These are phyloP conservation scores for Ctena decussata DNA, from an alignment of 2,888 invertebrate genomes.

Conservation along the genomic window DNA sequence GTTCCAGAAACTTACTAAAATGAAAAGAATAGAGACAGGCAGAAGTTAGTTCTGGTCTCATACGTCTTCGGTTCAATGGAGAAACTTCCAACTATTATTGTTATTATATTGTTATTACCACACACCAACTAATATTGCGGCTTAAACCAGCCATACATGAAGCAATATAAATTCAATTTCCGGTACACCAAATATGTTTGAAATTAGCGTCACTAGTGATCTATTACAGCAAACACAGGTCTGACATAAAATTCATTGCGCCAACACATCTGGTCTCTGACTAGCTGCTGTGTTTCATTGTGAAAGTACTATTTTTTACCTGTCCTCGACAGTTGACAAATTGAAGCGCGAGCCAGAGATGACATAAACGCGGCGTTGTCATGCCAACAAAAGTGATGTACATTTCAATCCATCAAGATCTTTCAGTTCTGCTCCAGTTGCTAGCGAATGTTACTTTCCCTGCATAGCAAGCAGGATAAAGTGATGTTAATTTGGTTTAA, in stretches of 20 bases:
- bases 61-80: too few relatives aligned
- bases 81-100: too few relatives aligned
- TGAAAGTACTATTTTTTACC: constrained; percentile 28
- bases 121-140: too few relatives aligned
- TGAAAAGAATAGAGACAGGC: too few relatives aligned
- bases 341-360: constrained; percentile 50
- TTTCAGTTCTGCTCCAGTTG: constrained; percentile 53
- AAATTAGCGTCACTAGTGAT: background rate
- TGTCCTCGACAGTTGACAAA: constrained; percentile 53
- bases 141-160: too few relatives aligned
- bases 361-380: constrained; percentile 63
- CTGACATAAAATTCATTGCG: constrained; percentile 8
- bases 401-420: constrained; percentile 61
- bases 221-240: constrained; percentile 1
- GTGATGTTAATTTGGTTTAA: background rate
- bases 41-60: too few relatives aligned
- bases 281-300: background rate
- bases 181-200: background rate
- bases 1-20: too few relatives aligned
- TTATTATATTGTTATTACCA: too few relatives aligned
- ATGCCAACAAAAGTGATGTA: constrained; percentile 56
- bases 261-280: constrained; percentile 1
- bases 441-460: constrained; percentile 24
- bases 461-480: background rate
- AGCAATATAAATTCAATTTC: background rate